phyloP scores from a whole-genome alignment of 1,140 invertebrate genomes.

The Lycorma delicatula region DNA sequence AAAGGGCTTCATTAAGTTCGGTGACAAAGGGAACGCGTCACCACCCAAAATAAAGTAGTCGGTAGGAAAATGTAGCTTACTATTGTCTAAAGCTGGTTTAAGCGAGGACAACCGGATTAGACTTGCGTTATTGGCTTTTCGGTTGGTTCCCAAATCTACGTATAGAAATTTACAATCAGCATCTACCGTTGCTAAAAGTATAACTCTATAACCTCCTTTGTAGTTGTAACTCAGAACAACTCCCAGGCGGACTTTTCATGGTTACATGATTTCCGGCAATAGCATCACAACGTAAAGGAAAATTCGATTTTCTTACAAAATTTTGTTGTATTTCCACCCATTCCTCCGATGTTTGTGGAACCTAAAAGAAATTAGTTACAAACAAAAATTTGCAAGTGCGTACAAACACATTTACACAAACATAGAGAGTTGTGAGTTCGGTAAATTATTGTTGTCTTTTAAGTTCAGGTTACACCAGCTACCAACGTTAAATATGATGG shows the following conservation, averaged over 20 bases:
- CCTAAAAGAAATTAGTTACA: constrained; percentile 4
- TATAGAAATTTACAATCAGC: constrained; percentile 37
- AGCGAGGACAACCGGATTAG: constrained; percentile 30
- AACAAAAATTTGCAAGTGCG: too few species aligned
- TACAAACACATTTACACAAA: too few species aligned
- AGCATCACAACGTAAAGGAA: constrained; percentile 35
- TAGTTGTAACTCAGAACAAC: constrained; percentile 33
- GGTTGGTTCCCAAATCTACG: constrained; percentile 37
- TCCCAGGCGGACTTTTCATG: constrained; percentile 28
- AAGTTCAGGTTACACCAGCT: too few species aligned
- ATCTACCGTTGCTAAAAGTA: constrained; percentile 39
- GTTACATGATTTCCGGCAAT: constrained; percentile 41
- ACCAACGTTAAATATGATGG: too few species aligned
- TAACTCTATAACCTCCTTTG: constrained; percentile 35
- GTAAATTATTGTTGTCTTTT: too few species aligned
- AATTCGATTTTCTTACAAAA: constrained; percentile 30
- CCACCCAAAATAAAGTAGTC: constrained; percentile 36
- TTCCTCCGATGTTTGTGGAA: constrained; percentile 19
- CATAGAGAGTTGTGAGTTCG: too few species aligned
- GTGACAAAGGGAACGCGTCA: constrained; percentile 37
- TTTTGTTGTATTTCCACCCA: constrained; percentile 26
- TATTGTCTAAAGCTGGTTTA: constrained; percentile 23
- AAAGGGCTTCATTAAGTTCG: constrained; percentile 37
- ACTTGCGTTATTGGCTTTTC: constrained; percentile 35
- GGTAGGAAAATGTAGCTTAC: constrained; percentile 17